These are phyloP conservation scores for Mycalesis mineus DNA, from an alignment of 2,888 invertebrate genomes.

Conservation along the genomic window DNA sequence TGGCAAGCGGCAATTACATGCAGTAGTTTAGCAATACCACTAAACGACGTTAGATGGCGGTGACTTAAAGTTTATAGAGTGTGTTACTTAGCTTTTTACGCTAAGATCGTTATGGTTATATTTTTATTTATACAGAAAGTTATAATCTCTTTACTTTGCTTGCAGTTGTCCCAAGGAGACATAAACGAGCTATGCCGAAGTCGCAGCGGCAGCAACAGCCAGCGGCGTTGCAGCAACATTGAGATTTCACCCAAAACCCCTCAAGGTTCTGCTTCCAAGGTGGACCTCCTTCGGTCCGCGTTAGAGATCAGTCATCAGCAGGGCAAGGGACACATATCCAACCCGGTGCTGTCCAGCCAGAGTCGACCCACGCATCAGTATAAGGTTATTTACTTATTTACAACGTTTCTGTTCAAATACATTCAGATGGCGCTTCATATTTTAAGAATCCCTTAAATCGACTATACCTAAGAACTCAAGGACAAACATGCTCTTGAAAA, in stretches of 20 bases:
- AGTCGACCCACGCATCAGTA: constrained; percentile 54
- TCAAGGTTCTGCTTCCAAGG: constrained; percentile 77
- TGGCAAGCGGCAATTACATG: neutral
- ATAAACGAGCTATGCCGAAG: constrained; percentile 71
- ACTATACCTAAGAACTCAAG: no score
- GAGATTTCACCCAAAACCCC: constrained; percentile 63
- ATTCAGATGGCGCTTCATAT: no score
- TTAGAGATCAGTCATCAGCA: constrained; percentile 81
- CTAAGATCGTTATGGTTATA: no score
- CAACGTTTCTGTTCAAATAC: no score
- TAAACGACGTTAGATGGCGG: neutral
- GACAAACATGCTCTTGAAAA: no score
- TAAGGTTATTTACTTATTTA: constrained; percentile 51
- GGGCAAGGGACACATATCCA: constrained; percentile 78
- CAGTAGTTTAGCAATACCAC: no score
- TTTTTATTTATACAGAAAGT: no score
- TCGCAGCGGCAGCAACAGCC: constrained; percentile 70
- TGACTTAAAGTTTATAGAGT: no score
- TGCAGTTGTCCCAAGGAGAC: constrained; percentile 71
- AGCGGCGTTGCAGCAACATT: constrained; percentile 78
- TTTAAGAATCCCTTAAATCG: no score
- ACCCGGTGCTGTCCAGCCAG: constrained; percentile 73
- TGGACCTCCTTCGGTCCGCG: constrained; percentile 83
- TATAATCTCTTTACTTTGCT: no score
- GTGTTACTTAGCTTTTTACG: no score